phyloP scores from a whole-genome alignment of 2,888 invertebrate genomes.

The Holacanthella duospinosa region DNA sequence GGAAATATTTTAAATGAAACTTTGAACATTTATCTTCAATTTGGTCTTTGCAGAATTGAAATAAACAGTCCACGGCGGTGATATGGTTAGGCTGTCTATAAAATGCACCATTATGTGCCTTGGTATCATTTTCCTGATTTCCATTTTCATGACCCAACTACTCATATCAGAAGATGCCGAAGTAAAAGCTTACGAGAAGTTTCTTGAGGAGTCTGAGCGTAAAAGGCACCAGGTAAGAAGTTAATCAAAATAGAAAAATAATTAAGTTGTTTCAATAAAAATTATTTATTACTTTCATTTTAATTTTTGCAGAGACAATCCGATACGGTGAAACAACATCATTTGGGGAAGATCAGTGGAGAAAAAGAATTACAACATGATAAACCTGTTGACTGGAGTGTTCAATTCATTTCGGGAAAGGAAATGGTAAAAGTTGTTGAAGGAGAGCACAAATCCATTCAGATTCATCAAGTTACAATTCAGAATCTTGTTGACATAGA shows the following conservation, averaged over 20 bases:
- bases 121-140: not conserved
- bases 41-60: no score
- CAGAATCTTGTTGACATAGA: slow-evolving; percentile 20
- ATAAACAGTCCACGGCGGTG: no score
- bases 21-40: no score
- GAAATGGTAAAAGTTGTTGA: slow-evolving; percentile 27
- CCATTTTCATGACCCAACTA: not conserved
- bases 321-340: not conserved
- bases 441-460: slow-evolving; percentile 25
- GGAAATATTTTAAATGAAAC: no score
- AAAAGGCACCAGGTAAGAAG: not conserved
- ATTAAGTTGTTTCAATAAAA: no score
- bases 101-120: not conserved
- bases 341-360: not conserved
- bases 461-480: slow-evolving; percentile 26
- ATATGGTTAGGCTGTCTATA: no score
- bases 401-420: slow-evolving; percentile 34
- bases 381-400: slow-evolving; percentile 18
- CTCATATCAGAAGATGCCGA: not conserved
- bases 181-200: not conserved
- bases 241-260: no score
- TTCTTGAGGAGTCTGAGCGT: not conserved
- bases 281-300: not conserved
- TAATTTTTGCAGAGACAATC: not conserved
- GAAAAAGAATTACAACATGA: not conserved